phyloP scores from a whole-genome alignment of 1,140 invertebrate genomes.

The Drosophila watanabei region DNA sequence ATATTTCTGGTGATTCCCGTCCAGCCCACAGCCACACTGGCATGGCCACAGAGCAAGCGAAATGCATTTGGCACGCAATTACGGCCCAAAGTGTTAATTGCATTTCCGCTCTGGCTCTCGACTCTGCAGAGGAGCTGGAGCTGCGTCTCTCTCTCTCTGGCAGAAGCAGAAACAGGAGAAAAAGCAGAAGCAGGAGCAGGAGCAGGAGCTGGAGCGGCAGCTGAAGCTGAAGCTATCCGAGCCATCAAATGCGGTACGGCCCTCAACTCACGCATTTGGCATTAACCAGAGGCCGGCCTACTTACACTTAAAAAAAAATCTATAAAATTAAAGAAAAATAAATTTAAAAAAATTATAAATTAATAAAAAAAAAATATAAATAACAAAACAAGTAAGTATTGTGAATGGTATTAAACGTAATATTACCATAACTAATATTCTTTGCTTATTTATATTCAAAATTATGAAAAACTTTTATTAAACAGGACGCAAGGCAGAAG shows the following conservation, averaged over 20 bases:
- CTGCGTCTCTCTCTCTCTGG: background rate
- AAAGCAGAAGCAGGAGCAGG: background rate
- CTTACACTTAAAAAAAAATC: background rate
- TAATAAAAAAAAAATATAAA: background rate
- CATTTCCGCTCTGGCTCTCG: conserved; percentile 71
- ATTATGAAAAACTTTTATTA: no score
- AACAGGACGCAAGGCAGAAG: no score
- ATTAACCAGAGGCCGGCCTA: conserved; percentile 51
- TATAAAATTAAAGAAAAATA: no score
- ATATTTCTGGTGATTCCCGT: conserved; percentile 19
- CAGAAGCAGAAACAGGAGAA: no score
- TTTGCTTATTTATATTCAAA: no score
- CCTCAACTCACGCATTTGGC: conserved; percentile 80
- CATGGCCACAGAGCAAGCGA: conserved; percentile 50
- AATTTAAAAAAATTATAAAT: background rate
- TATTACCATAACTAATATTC: background rate
- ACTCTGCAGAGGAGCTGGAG: no score
- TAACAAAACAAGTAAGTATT: background rate
- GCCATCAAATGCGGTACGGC: conserved; percentile 64
- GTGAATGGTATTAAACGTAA: background rate
- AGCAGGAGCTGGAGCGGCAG: conserved; percentile 9
- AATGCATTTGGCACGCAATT: conserved; percentile 83
- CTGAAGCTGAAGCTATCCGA: conserved; percentile 56
- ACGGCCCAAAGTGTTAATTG: conserved; percentile 83
- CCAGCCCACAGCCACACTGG: conserved; percentile 4